phyloP scores from a whole-genome alignment of 2,888 invertebrate species.

The Macrosiphum euphorbiae region DNA sequence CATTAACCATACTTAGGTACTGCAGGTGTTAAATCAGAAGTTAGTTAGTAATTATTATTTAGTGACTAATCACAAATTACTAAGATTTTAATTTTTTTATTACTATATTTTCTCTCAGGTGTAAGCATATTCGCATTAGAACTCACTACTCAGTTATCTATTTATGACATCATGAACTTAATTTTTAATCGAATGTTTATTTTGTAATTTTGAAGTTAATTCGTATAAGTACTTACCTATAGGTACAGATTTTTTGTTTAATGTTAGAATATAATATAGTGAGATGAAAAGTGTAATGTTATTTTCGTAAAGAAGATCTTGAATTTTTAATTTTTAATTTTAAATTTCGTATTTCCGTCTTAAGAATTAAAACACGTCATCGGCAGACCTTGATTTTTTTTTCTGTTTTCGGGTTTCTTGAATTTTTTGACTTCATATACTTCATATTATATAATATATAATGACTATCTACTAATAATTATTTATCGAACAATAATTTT shows the following conservation, averaged over 20 bases:
- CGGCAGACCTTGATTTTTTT: not conserved
- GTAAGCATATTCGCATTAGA: not conserved
- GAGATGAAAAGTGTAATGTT: not conserved
- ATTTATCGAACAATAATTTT: not conserved
- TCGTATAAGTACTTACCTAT: not conserved
- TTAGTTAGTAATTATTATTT: not conserved
- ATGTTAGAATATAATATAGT: not conserved
- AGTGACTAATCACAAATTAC: not conserved
- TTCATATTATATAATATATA: not conserved
- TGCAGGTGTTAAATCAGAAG: not conserved
- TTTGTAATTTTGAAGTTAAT: not conserved
- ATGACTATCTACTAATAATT: not conserved
- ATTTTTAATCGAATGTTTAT: not conserved
- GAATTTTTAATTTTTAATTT: not conserved
- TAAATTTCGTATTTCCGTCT: not conserved
- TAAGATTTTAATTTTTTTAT: not conserved
- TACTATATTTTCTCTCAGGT: not conserved
- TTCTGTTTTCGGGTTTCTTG: not conserved
- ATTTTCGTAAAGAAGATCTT: conserved; percentile 1
- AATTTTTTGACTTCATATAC: not conserved
- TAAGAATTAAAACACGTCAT: not conserved
- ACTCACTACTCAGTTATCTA: not conserved
- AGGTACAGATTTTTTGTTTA: not conserved
- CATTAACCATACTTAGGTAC: not conserved
- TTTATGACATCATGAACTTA: not conserved